A percentile compares a stretch with the other conserved stretches of the same genome.
Conservation (phyloP, 1,140 invertebrate genomes). For the Drosophila pallidifrons region DNA sequence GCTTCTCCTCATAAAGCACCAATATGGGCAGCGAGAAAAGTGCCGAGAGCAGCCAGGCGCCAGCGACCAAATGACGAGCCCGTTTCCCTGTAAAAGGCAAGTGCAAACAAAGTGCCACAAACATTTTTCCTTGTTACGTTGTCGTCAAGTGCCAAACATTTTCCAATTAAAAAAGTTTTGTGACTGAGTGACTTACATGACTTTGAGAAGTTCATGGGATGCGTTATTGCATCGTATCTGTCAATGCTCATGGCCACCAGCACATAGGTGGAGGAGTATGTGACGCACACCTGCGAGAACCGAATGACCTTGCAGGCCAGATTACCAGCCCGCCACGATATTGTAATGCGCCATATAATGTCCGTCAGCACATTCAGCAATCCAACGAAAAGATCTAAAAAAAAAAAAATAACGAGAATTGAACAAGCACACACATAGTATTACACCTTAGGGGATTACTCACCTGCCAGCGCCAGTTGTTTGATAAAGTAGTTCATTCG, state of each 20-base stretch:
- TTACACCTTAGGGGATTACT: conserved; percentile 49
- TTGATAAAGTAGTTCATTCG: conserved; percentile 99
- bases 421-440: background rate
- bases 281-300: conserved; percentile 93
- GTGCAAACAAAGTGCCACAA: background rate
- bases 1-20: conserved; percentile 92
- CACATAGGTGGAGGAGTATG: conserved; percentile 97
- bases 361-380: conserved; percentile 94
- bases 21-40: conserved; percentile 94
- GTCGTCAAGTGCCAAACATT: conserved; percentile 45
- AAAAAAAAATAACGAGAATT: conserved; percentile 24
- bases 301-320: conserved; percentile 94
- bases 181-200: conserved; percentile 91
- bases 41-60: conserved; percentile 93
- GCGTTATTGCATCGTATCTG: conserved; percentile 96
- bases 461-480: conserved; percentile 96
- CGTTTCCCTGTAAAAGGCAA: conserved; percentile 89
- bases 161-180: conserved; percentile 76
- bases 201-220: conserved; percentile 97
- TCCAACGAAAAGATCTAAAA: conserved; percentile 93
- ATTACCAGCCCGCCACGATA: conserved; percentile 94
- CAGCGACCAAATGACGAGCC: conserved; percentile 90
- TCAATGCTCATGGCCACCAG: conserved; percentile 97
- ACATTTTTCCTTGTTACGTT: conserved; percentile 9
- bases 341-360: conserved; percentile 94